Base-by-base conservation (phyloP, 2,888 invertebrate species). In the Pristionchus exspectatus region DNA sequence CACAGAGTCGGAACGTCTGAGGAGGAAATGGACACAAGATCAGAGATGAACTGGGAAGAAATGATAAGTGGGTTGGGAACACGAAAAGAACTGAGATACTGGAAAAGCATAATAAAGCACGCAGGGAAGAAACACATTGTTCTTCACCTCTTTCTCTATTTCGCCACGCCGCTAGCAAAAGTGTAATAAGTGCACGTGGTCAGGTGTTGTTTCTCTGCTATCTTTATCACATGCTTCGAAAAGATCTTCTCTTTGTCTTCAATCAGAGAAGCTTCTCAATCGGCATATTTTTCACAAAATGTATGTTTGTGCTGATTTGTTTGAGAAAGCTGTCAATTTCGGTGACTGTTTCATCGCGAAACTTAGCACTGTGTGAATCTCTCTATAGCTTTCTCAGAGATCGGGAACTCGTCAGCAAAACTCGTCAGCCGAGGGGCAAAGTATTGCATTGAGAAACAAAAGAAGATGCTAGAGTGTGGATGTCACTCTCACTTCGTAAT, bases 401-500 rank as follows among this genome's bases (percentile, higher is more conserved):
- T 56, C 56, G 56, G 44, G 44, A 50, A 50, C 44, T 50, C 44
- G 44, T 50, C 56, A 16, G 56, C 63, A 63, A 24, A 63, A 63
- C 63, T 63, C 21, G 63, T 63, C 63, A 63, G 63, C 63, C 63
- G 24, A 2, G 4, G 63, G 63, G 63, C 63, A 63, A 63, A n/a
- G 63, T 63, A 63, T 63, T n/a, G 38, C 63, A 63, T 63, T 63
- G 63, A 63, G 63, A 63, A 63, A 63, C 63, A 59, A 59, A 18
- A 24, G 59, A 12, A 24, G 24, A 50, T 50, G 44, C 44, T 50
- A 50, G 12, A 1, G 44, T 9, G 44, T 50, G 44, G 44, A 50
- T 50, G 44, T 50, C 10, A 50, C 10, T 50, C 44, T 50, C 44
- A 50, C 9, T 50, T 50, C 44, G 44, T 12, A 3, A 50, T 50